Conservation (phyloP, 2,888 invertebrate genomes). For the Lamellibrachia satsuma region DNA sequence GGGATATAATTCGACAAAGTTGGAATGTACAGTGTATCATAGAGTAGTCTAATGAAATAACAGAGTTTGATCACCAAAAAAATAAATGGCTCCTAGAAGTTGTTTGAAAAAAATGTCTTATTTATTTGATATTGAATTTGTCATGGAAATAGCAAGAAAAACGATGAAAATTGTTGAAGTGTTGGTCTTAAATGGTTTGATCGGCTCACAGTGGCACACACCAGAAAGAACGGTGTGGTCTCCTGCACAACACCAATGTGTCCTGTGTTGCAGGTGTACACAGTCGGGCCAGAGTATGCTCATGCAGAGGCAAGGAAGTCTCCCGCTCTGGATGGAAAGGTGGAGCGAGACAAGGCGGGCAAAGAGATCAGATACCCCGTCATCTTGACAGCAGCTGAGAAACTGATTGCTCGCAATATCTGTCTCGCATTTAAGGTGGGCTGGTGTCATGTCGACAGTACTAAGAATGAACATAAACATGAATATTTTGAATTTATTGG, state of each 20-base stretch:
- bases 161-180: too few relatives aligned
- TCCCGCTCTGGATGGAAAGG: constrained; percentile 97
- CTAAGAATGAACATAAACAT: neutral
- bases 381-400: constrained; percentile 95
- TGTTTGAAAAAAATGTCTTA: too few relatives aligned
- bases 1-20: too few relatives aligned
- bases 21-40: too few relatives aligned
- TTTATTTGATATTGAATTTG: too few relatives aligned
- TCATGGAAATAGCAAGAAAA: too few relatives aligned
- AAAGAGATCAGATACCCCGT: constrained; percentile 97
- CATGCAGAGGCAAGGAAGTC: constrained; percentile 99
- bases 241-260: constrained; percentile 74
- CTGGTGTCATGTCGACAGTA: neutral
- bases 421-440: constrained; percentile 73
- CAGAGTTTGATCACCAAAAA: too few relatives aligned
- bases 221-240: too few relatives aligned
- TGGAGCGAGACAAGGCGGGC: constrained; percentile 96
- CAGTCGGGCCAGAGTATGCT: constrained; percentile 98
- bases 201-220: too few relatives aligned
- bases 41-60: too few relatives aligned
- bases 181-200: too few relatives aligned
- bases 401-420: constrained; percentile 96
- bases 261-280: constrained; percentile 81
- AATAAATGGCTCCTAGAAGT: too few relatives aligned
- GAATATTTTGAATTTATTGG: neutral